These are phyloP conservation scores for Mesorhabditis belari DNA, from an alignment of 2,888 invertebrate species.

Conservation along the genomic window DNA sequence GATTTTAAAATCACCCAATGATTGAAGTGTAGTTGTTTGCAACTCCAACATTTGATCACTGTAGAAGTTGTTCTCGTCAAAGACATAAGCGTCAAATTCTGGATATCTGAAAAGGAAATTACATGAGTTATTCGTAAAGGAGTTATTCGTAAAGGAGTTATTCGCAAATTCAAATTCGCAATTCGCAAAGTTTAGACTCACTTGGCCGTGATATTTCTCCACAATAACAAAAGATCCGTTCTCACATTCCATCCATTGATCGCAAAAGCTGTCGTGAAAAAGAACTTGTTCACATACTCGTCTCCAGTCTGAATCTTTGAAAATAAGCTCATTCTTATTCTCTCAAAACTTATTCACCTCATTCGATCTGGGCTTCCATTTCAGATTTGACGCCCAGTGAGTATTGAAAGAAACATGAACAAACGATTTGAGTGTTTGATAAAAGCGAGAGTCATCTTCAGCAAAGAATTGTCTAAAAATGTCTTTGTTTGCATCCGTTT, in stretches of 20 bases:
- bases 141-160: conserved; percentile 38
- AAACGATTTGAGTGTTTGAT: conserved; percentile 44
- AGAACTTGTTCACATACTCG: conserved; percentile 46
- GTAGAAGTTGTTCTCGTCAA: conserved; percentile 53
- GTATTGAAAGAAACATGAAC: conserved; percentile 48
- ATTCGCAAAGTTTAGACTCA: conserved; percentile 27
- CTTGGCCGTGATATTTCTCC: conserved; percentile 48
- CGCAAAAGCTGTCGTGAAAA: conserved; percentile 48
- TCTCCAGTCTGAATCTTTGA: conserved; percentile 25
- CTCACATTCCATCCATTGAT: conserved; percentile 46
- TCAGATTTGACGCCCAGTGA: conserved; percentile 46
- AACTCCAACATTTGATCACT: conserved; percentile 49
- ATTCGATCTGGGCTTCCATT: conserved; percentile 31
- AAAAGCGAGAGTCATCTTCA: conserved; percentile 43
- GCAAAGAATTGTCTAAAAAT: conserved; percentile 38
- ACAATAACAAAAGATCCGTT: conserved; percentile 40
- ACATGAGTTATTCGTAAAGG: too few relatives aligned
- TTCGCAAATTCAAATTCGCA: conserved; percentile 47
- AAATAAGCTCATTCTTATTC: not conserved
- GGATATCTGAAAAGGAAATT: conserved; percentile 48
- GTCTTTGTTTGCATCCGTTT: too few relatives aligned
- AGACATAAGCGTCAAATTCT: conserved; percentile 49
- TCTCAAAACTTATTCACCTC: conserved; percentile 15
- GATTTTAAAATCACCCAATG: too few relatives aligned
- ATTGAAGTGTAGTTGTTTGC: conserved; percentile 45